Conservation (phyloP, 2,113 vertebrate species). For the Pseudorasbora parva region DNA sequence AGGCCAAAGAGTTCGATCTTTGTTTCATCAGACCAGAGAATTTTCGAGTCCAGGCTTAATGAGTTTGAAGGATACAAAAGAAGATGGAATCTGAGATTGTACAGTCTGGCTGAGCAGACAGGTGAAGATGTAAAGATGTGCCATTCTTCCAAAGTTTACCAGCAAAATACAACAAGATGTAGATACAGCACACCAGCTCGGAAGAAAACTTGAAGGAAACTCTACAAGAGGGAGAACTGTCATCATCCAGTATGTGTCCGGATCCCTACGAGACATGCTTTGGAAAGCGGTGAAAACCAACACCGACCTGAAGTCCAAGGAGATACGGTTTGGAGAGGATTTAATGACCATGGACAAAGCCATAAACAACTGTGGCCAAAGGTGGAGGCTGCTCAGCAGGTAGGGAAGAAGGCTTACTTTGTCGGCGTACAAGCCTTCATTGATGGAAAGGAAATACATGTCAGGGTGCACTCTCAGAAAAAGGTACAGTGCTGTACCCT, state of each 20-base stretch:
- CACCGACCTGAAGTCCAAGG: neutral
- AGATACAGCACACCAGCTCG: neutral
- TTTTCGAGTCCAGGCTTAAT: neutral
- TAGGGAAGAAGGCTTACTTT: neutral
- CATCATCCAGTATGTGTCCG: too few species aligned
- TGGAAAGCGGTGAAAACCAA: neutral
- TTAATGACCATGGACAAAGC: neutral
- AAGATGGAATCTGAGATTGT: neutral
- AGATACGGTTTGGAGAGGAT: neutral
- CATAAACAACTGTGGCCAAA: neutral
- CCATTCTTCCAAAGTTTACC: neutral
- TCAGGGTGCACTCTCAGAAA: too few species aligned
- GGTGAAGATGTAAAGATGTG: neutral
- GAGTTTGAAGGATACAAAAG: neutral
- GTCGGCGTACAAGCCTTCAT: too few species aligned
- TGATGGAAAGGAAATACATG: too few species aligned
- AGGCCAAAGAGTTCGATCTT: too few species aligned
- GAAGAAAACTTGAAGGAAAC: neutral
- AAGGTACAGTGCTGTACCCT: too few species aligned
- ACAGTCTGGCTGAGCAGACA: neutral
- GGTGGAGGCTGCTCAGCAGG: neutral
- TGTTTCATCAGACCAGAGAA: too few species aligned
- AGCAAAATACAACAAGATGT: neutral
- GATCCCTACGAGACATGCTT: neutral
- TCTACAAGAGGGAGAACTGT: neutral